phyloP scores from a whole-genome alignment of 2,113 vertebrate species.

The Colaptes auratus region DNA sequence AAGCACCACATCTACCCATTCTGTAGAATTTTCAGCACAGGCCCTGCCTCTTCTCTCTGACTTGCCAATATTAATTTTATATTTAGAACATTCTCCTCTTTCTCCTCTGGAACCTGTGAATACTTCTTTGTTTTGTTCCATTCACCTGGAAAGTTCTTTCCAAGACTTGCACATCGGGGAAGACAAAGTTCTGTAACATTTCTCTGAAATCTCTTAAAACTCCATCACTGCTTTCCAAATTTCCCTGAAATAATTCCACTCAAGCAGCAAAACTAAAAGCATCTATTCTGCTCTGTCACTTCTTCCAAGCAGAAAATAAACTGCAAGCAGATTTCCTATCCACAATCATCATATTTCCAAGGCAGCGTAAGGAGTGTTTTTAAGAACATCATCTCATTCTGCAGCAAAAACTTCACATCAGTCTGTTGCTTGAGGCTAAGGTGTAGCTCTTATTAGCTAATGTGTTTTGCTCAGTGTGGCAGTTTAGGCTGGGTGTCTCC shows the following conservation, averaged over 20 bases:
- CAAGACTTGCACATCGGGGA: not conserved
- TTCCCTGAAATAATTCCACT: conserved; percentile 13
- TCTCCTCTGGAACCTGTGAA: not conserved
- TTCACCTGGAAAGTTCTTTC: not conserved
- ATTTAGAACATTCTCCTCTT: not conserved
- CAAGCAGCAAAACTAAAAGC: conserved; percentile 27
- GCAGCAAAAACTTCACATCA: not conserved
- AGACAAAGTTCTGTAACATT: not conserved
- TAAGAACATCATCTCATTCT: not conserved
- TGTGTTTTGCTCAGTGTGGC: not conserved
- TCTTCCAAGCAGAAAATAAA: conserved; percentile 42
- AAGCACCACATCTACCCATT: not conserved
- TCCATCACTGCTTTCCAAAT: not conserved
- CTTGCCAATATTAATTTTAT: not conserved
- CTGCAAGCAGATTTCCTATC: conserved; percentile 21
- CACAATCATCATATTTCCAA: conserved; percentile 24
- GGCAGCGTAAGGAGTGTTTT: conserved; percentile 14
- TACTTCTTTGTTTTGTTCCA: not conserved
- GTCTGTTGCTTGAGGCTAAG: not conserved
- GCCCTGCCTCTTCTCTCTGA: not conserved
- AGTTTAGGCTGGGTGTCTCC: no score
- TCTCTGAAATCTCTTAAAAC: not conserved
- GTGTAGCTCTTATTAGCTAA: not conserved
- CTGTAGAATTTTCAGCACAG: not conserved
- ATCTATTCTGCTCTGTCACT: conserved; percentile 36